Base-by-base conservation (phyloP, 2,113 vertebrate genomes). In the Diadophis punctatus region DNA sequence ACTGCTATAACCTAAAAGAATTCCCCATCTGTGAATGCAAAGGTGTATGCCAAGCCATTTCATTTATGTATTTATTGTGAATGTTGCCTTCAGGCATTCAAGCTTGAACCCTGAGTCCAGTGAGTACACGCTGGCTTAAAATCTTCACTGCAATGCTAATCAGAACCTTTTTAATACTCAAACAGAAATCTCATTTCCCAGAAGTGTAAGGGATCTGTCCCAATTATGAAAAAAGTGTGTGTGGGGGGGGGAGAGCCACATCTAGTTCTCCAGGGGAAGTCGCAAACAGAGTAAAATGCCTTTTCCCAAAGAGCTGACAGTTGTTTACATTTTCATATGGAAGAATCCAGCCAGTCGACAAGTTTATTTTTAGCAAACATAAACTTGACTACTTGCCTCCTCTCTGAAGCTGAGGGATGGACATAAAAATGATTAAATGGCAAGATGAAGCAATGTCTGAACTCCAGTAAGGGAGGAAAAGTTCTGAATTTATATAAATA, bases 311-410 rank as follows among this genome's bases (percentile, higher is more conserved):
- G 92, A 93, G 88, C 60, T 93, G 92, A 93, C 80, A 86, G 55
- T 86, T 93, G 92, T 90, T 90, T 93, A 93, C n/a, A 93, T 93
- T 90, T 93, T 86, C 88, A 63, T 86, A 84, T 63, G 88, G 92
- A 93, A 93, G 88, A 90, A 93, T 93, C 88, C 88, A 93, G 88
- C 80, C 88, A 90, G 88, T 86, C 34, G 16, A 56, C 80, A 86
- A 93, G 80, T 90, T 86, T 93, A 93, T 93, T 93, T 93, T 93
- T 93, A 93, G 88, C 20, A 5, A 60, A 49, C n/a, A 86, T 93
- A 93, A 93, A 90, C 92, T 93, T 63, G 46, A 90, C 88, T 93
- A 86, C 92, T 93, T 93, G 88, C 74, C 80, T 93, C 88, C 74
- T 92, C 87, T 89, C 68, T 34, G 52, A 89, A 48, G 63, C 52